A percentile compares a stretch with the other conserved stretches of the same genome.
Evolutionary conservation across 2,888 invertebrate genomes (phyloP).

Genomic region (Caenorhabditis drosophilae): DNA sequence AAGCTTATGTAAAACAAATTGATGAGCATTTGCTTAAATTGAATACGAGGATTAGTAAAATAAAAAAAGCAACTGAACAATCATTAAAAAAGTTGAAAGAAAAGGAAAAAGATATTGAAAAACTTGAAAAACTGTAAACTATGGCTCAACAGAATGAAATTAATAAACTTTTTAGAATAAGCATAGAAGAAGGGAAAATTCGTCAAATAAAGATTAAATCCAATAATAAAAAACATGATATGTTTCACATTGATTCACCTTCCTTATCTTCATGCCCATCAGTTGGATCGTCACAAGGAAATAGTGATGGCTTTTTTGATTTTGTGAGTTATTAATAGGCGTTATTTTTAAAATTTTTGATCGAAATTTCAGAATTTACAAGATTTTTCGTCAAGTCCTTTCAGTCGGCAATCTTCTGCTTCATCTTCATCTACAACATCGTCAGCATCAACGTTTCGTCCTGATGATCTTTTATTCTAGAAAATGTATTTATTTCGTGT

Average conservation of each 20-base stretch:
- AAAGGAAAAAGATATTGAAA: slow-evolving; percentile 9
- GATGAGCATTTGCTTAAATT: slow-evolving; percentile 7
- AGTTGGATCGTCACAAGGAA: slow-evolving; percentile 1
- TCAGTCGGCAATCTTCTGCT: not conserved
- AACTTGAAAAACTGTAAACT: slow-evolving; percentile 9
- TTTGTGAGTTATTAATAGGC: slow-evolving; percentile 5
- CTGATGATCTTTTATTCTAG: not conserved
- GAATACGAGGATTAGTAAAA: slow-evolving; percentile 5
- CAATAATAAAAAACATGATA: slow-evolving; percentile 8
- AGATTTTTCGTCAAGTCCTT: not conserved
- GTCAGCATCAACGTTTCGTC: not conserved
- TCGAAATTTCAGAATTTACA: not conserved
- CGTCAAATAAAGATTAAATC: not conserved
- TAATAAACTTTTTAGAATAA: slow-evolving; percentile 10
- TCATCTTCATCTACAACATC: not conserved
- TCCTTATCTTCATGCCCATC: slow-evolving; percentile 15
- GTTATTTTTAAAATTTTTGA: not conserved
- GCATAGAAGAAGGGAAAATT: not conserved
- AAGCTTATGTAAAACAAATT: slow-evolving; percentile 9
- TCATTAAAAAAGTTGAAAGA: slow-evolving; percentile 14
- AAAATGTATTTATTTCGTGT: not conserved
- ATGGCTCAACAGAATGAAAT: not conserved
- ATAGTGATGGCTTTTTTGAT: slow-evolving; percentile 15
- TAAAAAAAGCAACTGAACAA: not conserved
- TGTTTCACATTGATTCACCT: slow-evolving; percentile 11